Conservation (phyloP, 2,797 vertebrate genomes). For the Lepilemur septentrionalis region DNA sequence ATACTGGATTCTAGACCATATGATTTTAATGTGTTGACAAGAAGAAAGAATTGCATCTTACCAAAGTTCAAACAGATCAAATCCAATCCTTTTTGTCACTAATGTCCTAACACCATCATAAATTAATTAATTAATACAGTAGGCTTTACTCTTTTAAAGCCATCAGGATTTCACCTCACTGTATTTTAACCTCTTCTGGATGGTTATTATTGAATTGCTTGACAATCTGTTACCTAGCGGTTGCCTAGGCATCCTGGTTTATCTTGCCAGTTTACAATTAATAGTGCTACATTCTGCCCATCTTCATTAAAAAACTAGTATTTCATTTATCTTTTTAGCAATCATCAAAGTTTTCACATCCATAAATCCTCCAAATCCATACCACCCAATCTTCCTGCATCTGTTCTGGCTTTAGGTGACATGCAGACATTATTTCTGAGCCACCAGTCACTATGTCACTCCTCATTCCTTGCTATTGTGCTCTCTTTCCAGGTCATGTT, state of each 20-base stretch:
- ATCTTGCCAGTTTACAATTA: not conserved
- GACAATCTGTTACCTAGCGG: not conserved
- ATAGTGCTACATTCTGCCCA: not conserved
- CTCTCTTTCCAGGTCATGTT: constrained; percentile 43
- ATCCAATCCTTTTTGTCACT: not conserved
- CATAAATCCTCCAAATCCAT: not conserved
- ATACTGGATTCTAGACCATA: not conserved
- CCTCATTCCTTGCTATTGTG: not conserved
- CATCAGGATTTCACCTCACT: not conserved
- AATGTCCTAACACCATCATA: not conserved
- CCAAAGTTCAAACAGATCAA: not conserved
- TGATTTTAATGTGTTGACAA: not conserved
- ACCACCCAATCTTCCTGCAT: not conserved
- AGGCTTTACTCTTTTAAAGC: not conserved
- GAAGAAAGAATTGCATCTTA: not conserved
- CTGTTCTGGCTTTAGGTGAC: not conserved
- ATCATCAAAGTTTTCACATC: not conserved
- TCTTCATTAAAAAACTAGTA: not conserved
- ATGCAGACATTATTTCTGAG: not conserved
- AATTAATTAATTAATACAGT: constrained; percentile 12
- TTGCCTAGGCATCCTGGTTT: not conserved
- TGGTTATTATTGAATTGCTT: not conserved
- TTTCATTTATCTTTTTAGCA: not conserved
- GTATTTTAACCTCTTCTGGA: not conserved
- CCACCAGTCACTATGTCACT: not conserved